phyloP scores from a whole-genome alignment of 2,113 vertebrate species.

The Neotoma lepida region DNA sequence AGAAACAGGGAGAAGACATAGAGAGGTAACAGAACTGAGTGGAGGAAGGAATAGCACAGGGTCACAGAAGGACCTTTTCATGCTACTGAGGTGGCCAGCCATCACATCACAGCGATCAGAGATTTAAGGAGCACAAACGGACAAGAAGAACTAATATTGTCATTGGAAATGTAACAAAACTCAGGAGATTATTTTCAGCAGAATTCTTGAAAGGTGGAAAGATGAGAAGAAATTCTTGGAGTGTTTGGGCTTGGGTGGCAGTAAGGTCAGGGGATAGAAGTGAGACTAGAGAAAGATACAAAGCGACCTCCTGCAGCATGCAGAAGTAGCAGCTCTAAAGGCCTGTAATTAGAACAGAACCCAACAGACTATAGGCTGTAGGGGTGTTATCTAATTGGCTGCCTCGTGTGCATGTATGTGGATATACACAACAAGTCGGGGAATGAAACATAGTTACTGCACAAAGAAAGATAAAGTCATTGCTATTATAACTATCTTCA shows the following conservation, averaged over 20 bases:
- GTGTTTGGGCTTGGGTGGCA: background rate
- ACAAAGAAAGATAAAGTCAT: background rate
- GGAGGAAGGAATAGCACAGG: background rate
- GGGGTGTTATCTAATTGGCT: background rate
- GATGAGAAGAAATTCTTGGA: background rate
- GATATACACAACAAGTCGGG: too few relatives aligned
- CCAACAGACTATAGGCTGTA: background rate
- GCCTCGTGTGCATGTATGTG: background rate
- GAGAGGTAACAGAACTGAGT: background rate
- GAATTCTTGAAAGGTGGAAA: background rate
- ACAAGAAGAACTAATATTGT: background rate
- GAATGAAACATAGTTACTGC: background rate
- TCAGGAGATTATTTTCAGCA: background rate
- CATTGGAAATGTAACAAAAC: background rate
- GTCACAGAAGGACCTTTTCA: background rate
- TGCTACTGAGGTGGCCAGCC: background rate
- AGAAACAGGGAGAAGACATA: background rate
- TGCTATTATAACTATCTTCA: background rate
- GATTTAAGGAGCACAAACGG: background rate
- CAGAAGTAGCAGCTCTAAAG: background rate
- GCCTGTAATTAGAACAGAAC: background rate
- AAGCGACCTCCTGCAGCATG: background rate
- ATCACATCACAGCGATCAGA: background rate
- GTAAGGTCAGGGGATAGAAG: background rate
- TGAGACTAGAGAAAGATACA: background rate